Base-by-base conservation (phyloP, 1,140 invertebrate species). In the Bombus sylvicola region DNA sequence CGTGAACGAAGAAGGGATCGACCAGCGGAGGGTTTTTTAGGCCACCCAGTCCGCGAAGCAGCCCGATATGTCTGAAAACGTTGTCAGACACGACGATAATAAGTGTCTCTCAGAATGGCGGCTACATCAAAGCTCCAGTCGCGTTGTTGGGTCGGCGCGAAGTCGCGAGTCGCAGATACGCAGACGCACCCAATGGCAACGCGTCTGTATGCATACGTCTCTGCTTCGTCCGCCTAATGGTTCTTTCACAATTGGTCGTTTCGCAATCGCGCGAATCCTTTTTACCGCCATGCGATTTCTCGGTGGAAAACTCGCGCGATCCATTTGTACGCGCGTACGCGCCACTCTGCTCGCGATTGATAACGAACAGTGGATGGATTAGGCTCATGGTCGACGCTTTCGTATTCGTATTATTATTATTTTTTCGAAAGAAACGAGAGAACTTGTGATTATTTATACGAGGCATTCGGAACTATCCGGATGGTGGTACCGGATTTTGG, bases 101-200 rank as follows among this genome's bases (percentile, higher is more conserved):
- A 94, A 95, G 94, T 94, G 93, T 94, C 93, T 91, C 92, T 93
- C 90, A 91, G 92, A 93, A 94, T 92, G 93, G 93, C 94, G 95
- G 94, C 92, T 86, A 95, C 90, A 95, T 95, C 94, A 95, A 95
- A 95, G 94, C 89, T 83, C 31, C 31, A 85, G 81, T 89, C 88
- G 66, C 79, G 75, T 91, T 91, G 88, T 88, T 92, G 71, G 86
- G 47, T 89, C 88, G 92, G 93, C 87, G 92, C 90, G 91, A 93
- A 94, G 91, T 93, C 92, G 93, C 93, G 91, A 90, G 91, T 93
- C 91, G 90, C 88, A 93, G 92, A 94, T 94, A 94, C 93, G 91
- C 90, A 91, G 91, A 92, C 92, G 93, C 93, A 85, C 92, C 92
- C 92, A 93, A 89, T 89, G 92, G 87, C 85, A 90, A 90, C 87